Percentiles rank a stretch among this genome's conserved stretches.
Conservation (phyloP, 2,113 vertebrate species). For the Lampris megalopsis region DNA sequence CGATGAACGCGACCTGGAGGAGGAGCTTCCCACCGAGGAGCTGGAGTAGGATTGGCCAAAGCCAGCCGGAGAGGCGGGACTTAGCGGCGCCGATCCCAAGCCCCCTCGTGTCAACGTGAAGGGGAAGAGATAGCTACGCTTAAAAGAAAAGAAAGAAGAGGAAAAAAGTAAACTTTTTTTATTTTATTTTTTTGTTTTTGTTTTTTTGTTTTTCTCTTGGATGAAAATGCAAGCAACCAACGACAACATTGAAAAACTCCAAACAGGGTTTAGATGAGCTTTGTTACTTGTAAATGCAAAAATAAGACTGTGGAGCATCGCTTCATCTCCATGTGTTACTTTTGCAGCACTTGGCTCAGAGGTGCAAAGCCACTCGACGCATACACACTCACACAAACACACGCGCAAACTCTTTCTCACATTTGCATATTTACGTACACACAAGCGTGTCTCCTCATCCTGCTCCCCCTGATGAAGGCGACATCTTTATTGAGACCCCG, state of each 20-base stretch:
- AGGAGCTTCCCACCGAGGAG: slow-evolving; percentile 94
- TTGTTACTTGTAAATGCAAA: slow-evolving; percentile 76
- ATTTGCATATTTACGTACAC: slow-evolving; percentile 33
- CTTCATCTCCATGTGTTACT: slow-evolving; percentile 68
- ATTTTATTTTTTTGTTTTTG: not conserved
- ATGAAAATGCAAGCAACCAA: slow-evolving; percentile 77
- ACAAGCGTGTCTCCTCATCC: slow-evolving; percentile 45
- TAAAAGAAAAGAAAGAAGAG: slow-evolving; percentile 58
- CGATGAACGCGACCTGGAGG: slow-evolving; percentile 94
- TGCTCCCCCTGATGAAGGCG: slow-evolving; percentile 34
- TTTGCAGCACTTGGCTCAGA: slow-evolving; percentile 64
- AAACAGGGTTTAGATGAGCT: slow-evolving; percentile 84
- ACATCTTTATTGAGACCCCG: slow-evolving; percentile 53
- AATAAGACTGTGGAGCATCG: slow-evolving; percentile 74
- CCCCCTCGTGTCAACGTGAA: slow-evolving; percentile 57
- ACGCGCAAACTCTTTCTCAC: slow-evolving; percentile 24
- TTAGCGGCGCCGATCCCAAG: slow-evolving; percentile 38
- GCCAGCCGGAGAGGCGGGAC: slow-evolving; percentile 60
- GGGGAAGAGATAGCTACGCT: slow-evolving; percentile 65
- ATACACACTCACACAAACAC: slow-evolving; percentile 45
- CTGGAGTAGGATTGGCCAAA: slow-evolving; percentile 87
- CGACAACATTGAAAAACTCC: slow-evolving; percentile 77
- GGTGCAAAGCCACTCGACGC: slow-evolving; percentile 69
- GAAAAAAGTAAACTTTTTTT: slow-evolving; percentile 64
- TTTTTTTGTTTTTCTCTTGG: slow-evolving; percentile 46